Evolutionary conservation across 2,113 vertebrate species (phyloP).

Genomic region (Indri indri): DNA sequence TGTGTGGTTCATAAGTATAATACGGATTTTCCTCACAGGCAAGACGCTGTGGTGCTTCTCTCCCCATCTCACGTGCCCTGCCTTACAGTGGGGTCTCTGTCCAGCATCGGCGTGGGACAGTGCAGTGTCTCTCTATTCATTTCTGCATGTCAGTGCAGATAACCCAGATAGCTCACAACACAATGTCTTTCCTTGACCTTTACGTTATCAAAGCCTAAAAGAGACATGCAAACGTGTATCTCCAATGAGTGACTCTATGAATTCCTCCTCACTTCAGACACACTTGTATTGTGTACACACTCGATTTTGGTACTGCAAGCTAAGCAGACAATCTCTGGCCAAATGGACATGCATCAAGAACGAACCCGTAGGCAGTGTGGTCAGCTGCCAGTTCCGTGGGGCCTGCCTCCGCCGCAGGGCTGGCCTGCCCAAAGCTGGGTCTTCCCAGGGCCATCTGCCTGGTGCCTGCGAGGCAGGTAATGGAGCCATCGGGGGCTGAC

Average conservation of each 20-base stretch:
- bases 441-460: not conserved
- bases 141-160: not conserved
- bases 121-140: not conserved
- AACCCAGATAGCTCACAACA: not conserved
- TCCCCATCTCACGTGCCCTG: accelerated
- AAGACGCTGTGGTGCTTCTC: not conserved
- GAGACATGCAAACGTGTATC: not conserved
- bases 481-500: accelerated
- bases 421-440: not conserved
- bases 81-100: not conserved
- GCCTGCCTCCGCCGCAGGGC: not conserved
- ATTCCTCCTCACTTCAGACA: not conserved
- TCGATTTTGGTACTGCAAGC: not conserved
- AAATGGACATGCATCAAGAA: not conserved
- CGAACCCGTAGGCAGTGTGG: not conserved
- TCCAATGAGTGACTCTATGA: not conserved
- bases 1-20: not conserved
- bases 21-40: not conserved
- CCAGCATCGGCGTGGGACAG: not conserved
- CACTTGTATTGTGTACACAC: not conserved
- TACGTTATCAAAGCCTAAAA: not conserved
- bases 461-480: not conserved
- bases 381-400: not conserved
- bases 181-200: not conserved
- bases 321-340: not conserved